Percentiles rank a stretch among this genome's conserved stretches.
Evolutionary conservation across 2,888 invertebrate genomes (phyloP).

Genomic region (Bimastos eiseni): DNA sequence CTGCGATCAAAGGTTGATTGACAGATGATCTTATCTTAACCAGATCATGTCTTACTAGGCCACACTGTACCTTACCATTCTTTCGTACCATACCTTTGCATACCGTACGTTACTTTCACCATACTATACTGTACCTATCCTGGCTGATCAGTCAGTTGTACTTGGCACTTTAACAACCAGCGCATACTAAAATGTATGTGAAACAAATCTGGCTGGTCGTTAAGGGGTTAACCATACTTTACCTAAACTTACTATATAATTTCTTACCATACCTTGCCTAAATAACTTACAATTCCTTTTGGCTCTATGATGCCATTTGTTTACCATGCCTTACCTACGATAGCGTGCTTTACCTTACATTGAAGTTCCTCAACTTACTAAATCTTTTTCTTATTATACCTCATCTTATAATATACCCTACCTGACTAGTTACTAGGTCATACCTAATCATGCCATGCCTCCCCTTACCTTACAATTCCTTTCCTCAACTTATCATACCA

Average conservation of each 20-base stretch:
- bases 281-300: no score
- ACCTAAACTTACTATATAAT: background rate
- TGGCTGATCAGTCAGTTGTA: no score
- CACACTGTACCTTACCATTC: background rate
- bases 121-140: background rate
- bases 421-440: no score
- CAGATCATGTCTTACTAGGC: background rate
- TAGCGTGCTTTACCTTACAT: background rate
- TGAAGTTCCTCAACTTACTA: background rate
- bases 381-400: background rate
- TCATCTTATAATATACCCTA: background rate
- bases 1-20: constrained; percentile 63
- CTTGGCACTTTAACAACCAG: no score
- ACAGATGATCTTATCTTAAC: background rate
- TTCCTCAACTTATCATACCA: background rate
- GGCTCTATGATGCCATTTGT: background rate
- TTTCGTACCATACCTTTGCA: background rate
- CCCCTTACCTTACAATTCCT: background rate
- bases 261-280: no score
- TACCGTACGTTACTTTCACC: background rate
- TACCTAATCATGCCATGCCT: background rate
- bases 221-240: no score
- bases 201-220: no score
- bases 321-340: background rate
- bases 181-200: no score